A percentile compares a stretch with the other conserved stretches of the same genome.
phyloP scores from a whole-genome alignment of 2,888 invertebrate genomes.

The Bibio marci region DNA sequence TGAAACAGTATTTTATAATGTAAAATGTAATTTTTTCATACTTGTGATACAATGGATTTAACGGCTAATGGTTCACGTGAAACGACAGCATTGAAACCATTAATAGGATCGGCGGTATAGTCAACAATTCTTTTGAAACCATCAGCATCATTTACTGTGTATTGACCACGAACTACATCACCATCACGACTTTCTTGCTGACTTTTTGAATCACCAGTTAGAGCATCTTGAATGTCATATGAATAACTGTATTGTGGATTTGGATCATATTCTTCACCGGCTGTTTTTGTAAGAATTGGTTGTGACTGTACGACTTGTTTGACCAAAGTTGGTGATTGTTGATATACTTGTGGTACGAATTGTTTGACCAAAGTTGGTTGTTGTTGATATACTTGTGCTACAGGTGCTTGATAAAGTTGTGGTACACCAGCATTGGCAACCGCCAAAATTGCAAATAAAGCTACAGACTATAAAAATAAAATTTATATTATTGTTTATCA shows the following conservation, averaged over 20 bases:
- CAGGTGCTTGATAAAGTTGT: no score
- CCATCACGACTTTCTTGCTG: constrained; percentile 26
- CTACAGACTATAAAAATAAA: no score
- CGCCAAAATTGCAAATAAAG: constrained; percentile 17
- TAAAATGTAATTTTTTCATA: neutral
- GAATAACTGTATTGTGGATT: constrained; percentile 25
- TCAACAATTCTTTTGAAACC: constrained; percentile 24
- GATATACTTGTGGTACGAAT: no score
- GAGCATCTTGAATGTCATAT: constrained; percentile 25
- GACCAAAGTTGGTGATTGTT: no score
- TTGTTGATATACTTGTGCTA: constrained; percentile 1
- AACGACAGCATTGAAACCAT: constrained; percentile 27
- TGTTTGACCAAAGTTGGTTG: neutral
- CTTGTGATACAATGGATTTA: neutral
- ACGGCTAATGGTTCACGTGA: constrained; percentile 13
- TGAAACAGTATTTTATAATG: neutral
- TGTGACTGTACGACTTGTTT: neutral
- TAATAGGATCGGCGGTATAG: constrained; percentile 23
- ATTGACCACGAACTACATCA: constrained; percentile 26
- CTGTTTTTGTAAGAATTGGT: constrained; percentile 1
- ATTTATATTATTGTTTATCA: no score
- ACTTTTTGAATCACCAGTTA: constrained; percentile 26
- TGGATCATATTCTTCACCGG: constrained; percentile 21
- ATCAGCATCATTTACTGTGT: constrained; percentile 26
- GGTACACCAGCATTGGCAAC: constrained; percentile 18